These are phyloP conservation scores for Leptinotarsa rubiginosa DNA, from an alignment of 2,888 invertebrate genomes.

Conservation along the genomic window DNA sequence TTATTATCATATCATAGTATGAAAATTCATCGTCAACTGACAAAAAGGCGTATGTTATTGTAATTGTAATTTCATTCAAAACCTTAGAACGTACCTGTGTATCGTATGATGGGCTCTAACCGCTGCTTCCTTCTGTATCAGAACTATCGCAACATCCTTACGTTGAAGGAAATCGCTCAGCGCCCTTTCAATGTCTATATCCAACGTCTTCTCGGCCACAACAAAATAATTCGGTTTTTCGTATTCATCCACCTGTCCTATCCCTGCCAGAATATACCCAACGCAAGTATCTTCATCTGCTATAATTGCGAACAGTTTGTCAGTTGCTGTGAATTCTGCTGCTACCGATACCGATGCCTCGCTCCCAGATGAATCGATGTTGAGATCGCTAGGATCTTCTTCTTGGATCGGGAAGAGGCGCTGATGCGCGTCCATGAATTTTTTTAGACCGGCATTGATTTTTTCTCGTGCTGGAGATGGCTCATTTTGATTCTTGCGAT, in stretches of 20 bases:
- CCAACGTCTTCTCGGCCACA: conserved; percentile 38
- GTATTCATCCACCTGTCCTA: conserved; percentile 46
- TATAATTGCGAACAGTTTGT: conserved; percentile 47
- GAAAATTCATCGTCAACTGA: too few species aligned
- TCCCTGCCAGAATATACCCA: conserved; percentile 52
- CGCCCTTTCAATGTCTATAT: conserved; percentile 34
- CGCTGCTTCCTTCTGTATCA: conserved; percentile 50
- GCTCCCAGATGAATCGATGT: conserved; percentile 12
- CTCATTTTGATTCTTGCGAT: conserved; percentile 1
- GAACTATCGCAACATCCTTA: conserved; percentile 47
- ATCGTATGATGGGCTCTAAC: conserved; percentile 38
- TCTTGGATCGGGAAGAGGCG: conserved; percentile 33
- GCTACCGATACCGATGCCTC: background rate
- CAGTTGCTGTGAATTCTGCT: background rate
- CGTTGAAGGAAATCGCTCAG: conserved; percentile 41
- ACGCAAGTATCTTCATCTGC: conserved; percentile 54
- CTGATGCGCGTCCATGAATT: conserved; percentile 17
- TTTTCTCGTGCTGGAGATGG: background rate
- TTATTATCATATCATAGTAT: too few species aligned
- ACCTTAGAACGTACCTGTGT: background rate
- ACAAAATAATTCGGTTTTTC: conserved; percentile 48
- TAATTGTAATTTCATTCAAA: background rate
- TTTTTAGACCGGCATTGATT: background rate
- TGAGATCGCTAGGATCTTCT: conserved; percentile 34
- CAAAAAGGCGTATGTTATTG: too few species aligned